Conservation (phyloP, 2,113 vertebrate genomes). For the Alethe castanea region DNA sequence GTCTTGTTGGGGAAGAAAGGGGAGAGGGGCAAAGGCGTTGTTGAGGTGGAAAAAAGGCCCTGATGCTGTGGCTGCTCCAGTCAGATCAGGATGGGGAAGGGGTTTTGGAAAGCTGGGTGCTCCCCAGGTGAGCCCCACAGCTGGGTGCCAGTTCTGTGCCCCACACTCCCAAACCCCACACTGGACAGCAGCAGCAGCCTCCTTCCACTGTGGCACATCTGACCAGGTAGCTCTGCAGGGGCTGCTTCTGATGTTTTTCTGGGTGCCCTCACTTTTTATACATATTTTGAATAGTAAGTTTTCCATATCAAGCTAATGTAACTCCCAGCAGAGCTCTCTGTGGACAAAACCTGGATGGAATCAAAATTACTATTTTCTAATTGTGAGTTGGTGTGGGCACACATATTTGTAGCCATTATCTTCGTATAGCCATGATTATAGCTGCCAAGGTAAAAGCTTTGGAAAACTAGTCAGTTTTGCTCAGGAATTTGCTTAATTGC, state of each 20-base stretch:
- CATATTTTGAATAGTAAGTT: not conserved
- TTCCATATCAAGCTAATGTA: not conserved
- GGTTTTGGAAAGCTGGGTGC: not conserved
- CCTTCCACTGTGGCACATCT: accelerated
- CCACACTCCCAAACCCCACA: accelerated
- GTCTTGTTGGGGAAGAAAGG: not conserved
- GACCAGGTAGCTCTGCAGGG: not conserved
- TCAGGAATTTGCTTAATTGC: not conserved
- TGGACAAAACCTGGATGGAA: not conserved
- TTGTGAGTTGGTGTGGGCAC: not conserved
- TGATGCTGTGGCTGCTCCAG: not conserved
- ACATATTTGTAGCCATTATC: constrained; percentile 22
- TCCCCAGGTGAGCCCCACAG: not conserved
- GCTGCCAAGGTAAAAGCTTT: not conserved
- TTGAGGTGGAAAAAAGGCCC: accelerated
- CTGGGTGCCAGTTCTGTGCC: not conserved
- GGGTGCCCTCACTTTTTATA: not conserved
- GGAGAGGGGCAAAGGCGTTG: not conserved
- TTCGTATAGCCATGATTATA: not conserved
- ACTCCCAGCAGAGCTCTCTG: not conserved
- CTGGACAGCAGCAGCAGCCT: not conserved
- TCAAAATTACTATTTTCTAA: not conserved
- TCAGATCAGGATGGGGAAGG: not conserved
- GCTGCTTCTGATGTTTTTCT: not conserved
- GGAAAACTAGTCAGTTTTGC: not conserved